Percentiles rank a stretch among this genome's conserved stretches.
These are phyloP conservation scores for Sorex araneus DNA, from an alignment of 2,113 vertebrate species.

Conservation along the genomic window DNA sequence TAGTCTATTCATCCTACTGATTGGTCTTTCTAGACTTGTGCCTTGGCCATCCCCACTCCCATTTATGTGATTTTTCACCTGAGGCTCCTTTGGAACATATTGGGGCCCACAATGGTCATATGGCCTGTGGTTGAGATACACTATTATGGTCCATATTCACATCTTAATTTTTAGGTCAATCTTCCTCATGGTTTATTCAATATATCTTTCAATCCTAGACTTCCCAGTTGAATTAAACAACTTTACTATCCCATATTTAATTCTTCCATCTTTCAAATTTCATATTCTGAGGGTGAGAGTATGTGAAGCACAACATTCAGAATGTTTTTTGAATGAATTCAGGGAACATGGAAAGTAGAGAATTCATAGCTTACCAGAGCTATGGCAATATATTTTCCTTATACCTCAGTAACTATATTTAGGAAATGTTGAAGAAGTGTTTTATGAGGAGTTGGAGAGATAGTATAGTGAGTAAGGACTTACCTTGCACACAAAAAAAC, in stretches of 20 bases:
- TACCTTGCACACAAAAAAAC: too few species aligned
- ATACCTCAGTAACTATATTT: not conserved
- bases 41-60: too few species aligned
- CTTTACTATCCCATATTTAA: not conserved
- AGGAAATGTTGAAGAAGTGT: not conserved
- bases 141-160: not conserved
- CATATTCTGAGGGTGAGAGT: not conserved
- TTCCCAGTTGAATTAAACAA: not conserved
- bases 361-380: not conserved
- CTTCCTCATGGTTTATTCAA: not conserved
- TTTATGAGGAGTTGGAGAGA: too few species aligned
- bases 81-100: too few species aligned
- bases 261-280: not conserved
- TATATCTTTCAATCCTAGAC: not conserved
- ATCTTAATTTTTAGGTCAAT: not conserved
- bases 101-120: too few species aligned
- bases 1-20: too few species aligned
- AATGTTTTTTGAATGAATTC: conserved; percentile 3
- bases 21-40: too few species aligned
- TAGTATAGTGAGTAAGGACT: too few species aligned
- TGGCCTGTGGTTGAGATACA: too few species aligned
- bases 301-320: not conserved
- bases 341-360: not conserved
- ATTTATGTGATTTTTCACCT: too few species aligned
- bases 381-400: not conserved